Conservation (phyloP, 2,113 vertebrate genomes). For the Trichomycterus rosablanca region DNA sequence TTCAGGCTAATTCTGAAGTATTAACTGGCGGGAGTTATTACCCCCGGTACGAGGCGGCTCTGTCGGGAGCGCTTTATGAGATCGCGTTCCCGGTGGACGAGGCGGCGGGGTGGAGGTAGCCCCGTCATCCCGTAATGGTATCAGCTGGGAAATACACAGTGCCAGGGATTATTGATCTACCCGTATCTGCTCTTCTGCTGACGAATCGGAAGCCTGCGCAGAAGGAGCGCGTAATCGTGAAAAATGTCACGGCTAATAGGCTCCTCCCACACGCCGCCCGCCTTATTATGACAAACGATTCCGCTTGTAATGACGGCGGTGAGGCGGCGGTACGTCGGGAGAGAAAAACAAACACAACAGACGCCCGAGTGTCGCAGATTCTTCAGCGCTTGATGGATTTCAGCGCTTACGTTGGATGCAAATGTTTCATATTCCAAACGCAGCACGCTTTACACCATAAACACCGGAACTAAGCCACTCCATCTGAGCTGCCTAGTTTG, state of each 20-base stretch:
- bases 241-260: slow-evolving; percentile 75
- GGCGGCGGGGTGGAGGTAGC: slow-evolving; percentile 79
- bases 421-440: too few relatives aligned
- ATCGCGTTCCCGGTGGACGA: slow-evolving; percentile 84
- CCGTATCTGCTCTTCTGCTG: slow-evolving; percentile 81
- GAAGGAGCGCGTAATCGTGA: slow-evolving; percentile 77
- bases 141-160: slow-evolving; percentile 84
- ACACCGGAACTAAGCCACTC: too few relatives aligned
- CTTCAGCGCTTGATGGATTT: too few relatives aligned
- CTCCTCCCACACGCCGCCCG: slow-evolving; percentile 40
- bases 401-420: too few relatives aligned
- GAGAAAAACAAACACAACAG: too few relatives aligned
- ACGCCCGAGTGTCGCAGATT: too few relatives aligned
- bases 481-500: too few relatives aligned
- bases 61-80: slow-evolving; percentile 91
- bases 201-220: slow-evolving; percentile 80
- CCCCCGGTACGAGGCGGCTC: slow-evolving; percentile 81
- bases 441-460: too few relatives aligned
- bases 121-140: slow-evolving; percentile 83
- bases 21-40: slow-evolving; percentile 84
- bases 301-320: too few relatives aligned
- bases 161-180: slow-evolving; percentile 91
- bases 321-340: too few relatives aligned
- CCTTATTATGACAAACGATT: slow-evolving; percentile 53
- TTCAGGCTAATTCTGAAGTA: slow-evolving; percentile 71